Evolutionary conservation across 2,888 invertebrate species (phyloP).

Genomic region (Idaea dimidiata): DNA sequence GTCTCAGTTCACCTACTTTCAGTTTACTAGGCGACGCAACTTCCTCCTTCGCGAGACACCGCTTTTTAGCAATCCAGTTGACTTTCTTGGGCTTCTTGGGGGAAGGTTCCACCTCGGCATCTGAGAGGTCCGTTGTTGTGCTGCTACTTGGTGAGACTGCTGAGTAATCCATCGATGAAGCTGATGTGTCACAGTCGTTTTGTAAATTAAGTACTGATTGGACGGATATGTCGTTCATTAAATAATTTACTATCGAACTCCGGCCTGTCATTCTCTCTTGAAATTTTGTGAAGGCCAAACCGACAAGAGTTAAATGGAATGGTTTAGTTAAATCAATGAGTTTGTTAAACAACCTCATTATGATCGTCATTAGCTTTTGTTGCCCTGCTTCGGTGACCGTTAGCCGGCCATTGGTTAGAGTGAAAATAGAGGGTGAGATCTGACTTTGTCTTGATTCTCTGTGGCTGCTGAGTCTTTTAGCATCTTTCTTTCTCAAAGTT

Average conservation of each 20-base stretch:
- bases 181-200: conserved; percentile 76
- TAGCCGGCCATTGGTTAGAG: conserved; percentile 69
- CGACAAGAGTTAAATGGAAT: conserved; percentile 89
- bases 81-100: conserved; percentile 85
- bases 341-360: conserved; percentile 88
- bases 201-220: conserved; percentile 87
- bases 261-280: conserved; percentile 85
- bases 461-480: conserved; percentile 83
- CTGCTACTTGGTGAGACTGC: conserved; percentile 74
- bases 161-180: conserved; percentile 72
- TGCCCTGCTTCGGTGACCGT: conserved; percentile 78
- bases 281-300: conserved; percentile 91
- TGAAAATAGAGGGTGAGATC: conserved; percentile 84
- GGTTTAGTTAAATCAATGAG: conserved; percentile 86
- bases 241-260: conserved; percentile 87
- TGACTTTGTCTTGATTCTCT: conserved; percentile 89
- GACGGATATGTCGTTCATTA: conserved; percentile 89
- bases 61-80: conserved; percentile 73
- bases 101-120: conserved; percentile 86
- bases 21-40: conserved; percentile 86
- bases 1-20: conserved; percentile 83
- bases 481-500: conserved; percentile 87
- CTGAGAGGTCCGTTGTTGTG: conserved; percentile 82
- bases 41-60: conserved; percentile 72
- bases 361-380: conserved; percentile 84